Base-by-base conservation (phyloP, 35 echinoderm and acorn worm species). In the Diadema setosum region DNA sequence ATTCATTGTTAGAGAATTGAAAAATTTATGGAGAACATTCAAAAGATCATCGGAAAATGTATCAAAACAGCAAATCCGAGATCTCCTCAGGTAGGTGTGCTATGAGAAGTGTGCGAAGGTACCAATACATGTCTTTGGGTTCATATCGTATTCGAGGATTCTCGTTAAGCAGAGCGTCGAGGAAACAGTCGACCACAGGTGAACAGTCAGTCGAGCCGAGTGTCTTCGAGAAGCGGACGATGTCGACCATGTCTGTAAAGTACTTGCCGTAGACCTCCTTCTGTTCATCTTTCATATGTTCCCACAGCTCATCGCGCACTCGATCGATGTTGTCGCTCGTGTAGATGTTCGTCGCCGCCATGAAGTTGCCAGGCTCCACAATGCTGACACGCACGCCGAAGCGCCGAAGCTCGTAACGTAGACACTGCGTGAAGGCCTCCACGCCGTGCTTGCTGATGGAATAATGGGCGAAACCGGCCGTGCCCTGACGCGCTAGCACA, bases 351-450 rank as follows among this genome's bases (percentile, higher is more conserved):
- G 95, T 97, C 5, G 95, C 95, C n/a, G 92, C 91, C 20, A 94
- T 73, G 80, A 97, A 97, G 69, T 97, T 97, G 5, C 95, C 96
- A 5, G 96, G 92, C 65, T 99, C 89, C 23, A 99, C 78, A 58
- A 99, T 92, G 49, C 82, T 89, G n/a, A 94, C 93, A 16, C 81
- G 85, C 1, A 99, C 87, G 20, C 93, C 90, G 64, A 86, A 99
- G 33, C 83, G 40, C 27, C 42, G 60, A 32, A 99, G 83, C 65
- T 99, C 96, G 40, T 95, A 91, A 2, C 96, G 85, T n/a, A 99
- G 87, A 74, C 89, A 91, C 33, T 95, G 93, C 20, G 84, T 87
- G 65, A 99, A 99, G 5, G 87, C 85, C 63, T 99, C 96, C 61
- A 99, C 65, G 5, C 91, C 96, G 27, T 92, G 63, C 73, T 99